Conservation (phyloP, 2,888 invertebrate genomes). For the Pseudolycoriella hygida region DNA sequence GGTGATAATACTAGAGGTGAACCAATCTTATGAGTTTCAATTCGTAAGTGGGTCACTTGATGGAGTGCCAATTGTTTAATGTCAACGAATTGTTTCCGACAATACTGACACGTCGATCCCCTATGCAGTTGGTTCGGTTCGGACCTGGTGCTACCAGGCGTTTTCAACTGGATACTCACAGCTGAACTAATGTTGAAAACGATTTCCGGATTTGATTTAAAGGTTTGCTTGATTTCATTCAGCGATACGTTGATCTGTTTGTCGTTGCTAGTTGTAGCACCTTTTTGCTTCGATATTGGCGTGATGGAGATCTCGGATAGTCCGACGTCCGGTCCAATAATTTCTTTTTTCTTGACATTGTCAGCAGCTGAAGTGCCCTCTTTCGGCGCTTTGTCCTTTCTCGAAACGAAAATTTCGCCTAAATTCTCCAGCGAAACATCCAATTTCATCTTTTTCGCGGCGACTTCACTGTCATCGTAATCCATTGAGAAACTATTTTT, state of each 20-base stretch:
- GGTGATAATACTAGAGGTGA: background rate
- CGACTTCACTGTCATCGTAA: background rate
- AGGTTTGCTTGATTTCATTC: slow-evolving; percentile 1
- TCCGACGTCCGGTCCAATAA: background rate
- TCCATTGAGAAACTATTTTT: slow-evolving; percentile 1
- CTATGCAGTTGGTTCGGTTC: background rate
- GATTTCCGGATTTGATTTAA: slow-evolving; percentile 3
- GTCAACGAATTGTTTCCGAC: slow-evolving; percentile 8
- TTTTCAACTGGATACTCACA: slow-evolving; percentile 6
- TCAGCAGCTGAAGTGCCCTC: background rate
- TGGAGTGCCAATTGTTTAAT: slow-evolving; percentile 16
- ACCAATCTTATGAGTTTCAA: background rate
- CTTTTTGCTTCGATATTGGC: background rate
- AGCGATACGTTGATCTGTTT: background rate
- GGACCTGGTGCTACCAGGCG: background rate
- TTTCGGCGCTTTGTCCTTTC: background rate
- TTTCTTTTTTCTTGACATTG: background rate
- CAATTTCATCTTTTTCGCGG: too few relatives aligned
- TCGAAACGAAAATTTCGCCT: background rate
- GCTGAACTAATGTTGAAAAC: slow-evolving; percentile 5
- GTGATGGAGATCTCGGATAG: slow-evolving; percentile 1
- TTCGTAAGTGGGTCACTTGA: slow-evolving; percentile 16
- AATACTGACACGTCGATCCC: slow-evolving; percentile 10
- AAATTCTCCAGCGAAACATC: background rate
- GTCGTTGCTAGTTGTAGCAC: background rate